Conservation (phyloP, 2,113 vertebrate species). For the Nothobranchius kuhntae region DNA sequence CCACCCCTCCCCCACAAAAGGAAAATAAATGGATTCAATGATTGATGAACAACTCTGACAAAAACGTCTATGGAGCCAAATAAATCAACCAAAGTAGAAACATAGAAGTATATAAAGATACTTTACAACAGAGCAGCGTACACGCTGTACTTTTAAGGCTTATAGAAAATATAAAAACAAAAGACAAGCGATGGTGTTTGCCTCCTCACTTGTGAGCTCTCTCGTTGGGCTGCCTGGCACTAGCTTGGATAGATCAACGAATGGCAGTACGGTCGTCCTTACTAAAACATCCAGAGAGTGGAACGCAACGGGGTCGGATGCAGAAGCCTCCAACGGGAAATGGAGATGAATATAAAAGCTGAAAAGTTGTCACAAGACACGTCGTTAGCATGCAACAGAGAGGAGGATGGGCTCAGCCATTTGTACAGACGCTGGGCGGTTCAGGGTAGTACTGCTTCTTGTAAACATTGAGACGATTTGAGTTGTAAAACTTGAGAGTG, state of each 20-base stretch:
- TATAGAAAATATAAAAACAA: conserved; percentile 88
- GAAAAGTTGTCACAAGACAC: conserved; percentile 81
- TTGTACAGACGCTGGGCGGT: conserved; percentile 78
- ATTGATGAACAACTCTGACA: conserved; percentile 70
- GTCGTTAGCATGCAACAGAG: conserved; percentile 85
- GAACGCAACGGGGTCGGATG: conserved; percentile 65
- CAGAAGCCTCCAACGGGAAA: conserved; percentile 72
- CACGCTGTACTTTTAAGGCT: conserved; percentile 86
- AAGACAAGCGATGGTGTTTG: conserved; percentile 81
- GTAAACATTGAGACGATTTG: conserved; percentile 81
- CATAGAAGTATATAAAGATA: conserved; percentile 81
- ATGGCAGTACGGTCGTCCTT: conserved; percentile 78
- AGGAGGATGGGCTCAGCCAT: conserved; percentile 73
- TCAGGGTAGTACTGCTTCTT: conserved; percentile 78
- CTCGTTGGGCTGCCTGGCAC: conserved; percentile 66
- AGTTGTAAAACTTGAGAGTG: conserved; percentile 64
- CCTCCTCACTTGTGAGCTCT: conserved; percentile 67
- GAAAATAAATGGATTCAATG: conserved; percentile 65
- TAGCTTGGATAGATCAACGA: conserved; percentile 67
- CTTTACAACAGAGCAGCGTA: conserved; percentile 83
- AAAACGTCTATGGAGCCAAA: conserved; percentile 65
- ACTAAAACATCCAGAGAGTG: conserved; percentile 62
- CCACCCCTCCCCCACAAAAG: conserved; percentile 18
- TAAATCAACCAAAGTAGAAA: conserved; percentile 72
- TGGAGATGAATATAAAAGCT: conserved; percentile 77